These are phyloP conservation scores for Lysiphlebus fabarum DNA, from an alignment of 1,140 invertebrate species.

Conservation along the genomic window DNA sequence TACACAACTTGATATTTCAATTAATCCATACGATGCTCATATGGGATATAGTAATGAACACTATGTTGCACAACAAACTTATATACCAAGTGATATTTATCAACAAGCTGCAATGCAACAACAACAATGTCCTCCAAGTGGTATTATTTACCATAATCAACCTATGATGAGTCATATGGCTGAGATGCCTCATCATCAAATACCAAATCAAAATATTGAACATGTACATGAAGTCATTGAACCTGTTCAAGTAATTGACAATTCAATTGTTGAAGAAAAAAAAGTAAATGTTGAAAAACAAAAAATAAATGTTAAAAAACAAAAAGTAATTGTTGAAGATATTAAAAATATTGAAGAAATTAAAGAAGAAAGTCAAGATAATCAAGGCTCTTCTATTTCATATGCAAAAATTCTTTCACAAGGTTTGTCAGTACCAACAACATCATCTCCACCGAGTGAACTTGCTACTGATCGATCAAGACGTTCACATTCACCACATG, in stretches of 20 bases:
- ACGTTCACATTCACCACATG: conserved; percentile 27
- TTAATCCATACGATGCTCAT: conserved; percentile 35
- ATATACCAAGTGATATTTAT: conserved; percentile 37
- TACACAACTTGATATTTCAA: conserved; percentile 32
- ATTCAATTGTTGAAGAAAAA: neutral
- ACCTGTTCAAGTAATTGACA: conserved; percentile 15
- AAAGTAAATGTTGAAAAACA: conserved; percentile 10
- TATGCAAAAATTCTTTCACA: conserved; percentile 72
- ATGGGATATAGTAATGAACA: conserved; percentile 32
- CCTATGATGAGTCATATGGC: conserved; percentile 6
- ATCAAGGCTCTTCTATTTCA: conserved; percentile 55
- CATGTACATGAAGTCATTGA: conserved; percentile 6
- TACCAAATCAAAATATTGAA: too few species aligned
- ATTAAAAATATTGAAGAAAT: conserved; percentile 13
- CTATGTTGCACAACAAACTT: conserved; percentile 34
- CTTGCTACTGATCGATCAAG: conserved; percentile 15
- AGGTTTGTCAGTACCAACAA: conserved; percentile 54
- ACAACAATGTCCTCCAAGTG: conserved; percentile 5
- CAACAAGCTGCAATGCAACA: conserved; percentile 24
- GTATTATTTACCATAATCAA: conserved; percentile 13
- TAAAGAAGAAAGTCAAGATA: conserved; percentile 23
- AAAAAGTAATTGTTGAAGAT: neutral
- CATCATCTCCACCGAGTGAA: conserved; percentile 10
- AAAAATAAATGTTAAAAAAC: neutral
- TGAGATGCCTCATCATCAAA: conserved; percentile 20